A percentile compares a stretch with the other conserved stretches of the same genome.
These are phyloP conservation scores for Eptatretus burgeri DNA, from an alignment of 2,113 vertebrate species.

Conservation along the genomic window DNA sequence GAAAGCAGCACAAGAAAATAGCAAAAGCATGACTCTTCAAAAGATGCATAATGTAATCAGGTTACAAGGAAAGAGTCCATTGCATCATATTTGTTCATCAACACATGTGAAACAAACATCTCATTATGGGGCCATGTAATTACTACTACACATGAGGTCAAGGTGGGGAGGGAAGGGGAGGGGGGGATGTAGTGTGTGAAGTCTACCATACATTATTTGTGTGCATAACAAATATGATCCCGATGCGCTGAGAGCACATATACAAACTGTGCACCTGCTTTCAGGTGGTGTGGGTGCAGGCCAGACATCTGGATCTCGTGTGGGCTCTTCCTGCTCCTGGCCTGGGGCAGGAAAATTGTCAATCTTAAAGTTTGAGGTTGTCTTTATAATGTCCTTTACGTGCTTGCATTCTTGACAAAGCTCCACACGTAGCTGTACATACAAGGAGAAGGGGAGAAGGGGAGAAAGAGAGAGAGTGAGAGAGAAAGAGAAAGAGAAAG, in stretches of 20 bases:
- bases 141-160: neutral
- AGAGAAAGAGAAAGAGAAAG: too few species aligned
- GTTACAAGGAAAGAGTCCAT: too few species aligned
- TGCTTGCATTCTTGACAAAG: slow-evolving; percentile 69
- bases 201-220: neutral
- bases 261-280: slow-evolving; percentile 32
- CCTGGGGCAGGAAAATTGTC: slow-evolving; percentile 30
- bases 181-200: neutral
- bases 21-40: too few species aligned
- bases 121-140: slow-evolving; percentile 10
- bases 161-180: neutral
- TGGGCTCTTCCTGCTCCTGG: slow-evolving; percentile 30
- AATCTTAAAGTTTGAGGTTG: slow-evolving; percentile 59
- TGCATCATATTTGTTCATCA: too few species aligned
- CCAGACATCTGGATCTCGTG: slow-evolving; percentile 51
- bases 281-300: slow-evolving; percentile 76
- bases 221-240: neutral
- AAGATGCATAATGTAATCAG: too few species aligned
- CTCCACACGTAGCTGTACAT: slow-evolving; percentile 67
- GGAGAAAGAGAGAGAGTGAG: too few species aligned
- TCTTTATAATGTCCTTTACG: slow-evolving; percentile 55
- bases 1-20: too few species aligned
- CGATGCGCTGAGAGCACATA: neutral
- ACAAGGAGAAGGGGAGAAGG: too few species aligned
- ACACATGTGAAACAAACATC: neutral